Conservation (phyloP, 1,140 invertebrate species). For the Trypoxylus dichotomus region DNA sequence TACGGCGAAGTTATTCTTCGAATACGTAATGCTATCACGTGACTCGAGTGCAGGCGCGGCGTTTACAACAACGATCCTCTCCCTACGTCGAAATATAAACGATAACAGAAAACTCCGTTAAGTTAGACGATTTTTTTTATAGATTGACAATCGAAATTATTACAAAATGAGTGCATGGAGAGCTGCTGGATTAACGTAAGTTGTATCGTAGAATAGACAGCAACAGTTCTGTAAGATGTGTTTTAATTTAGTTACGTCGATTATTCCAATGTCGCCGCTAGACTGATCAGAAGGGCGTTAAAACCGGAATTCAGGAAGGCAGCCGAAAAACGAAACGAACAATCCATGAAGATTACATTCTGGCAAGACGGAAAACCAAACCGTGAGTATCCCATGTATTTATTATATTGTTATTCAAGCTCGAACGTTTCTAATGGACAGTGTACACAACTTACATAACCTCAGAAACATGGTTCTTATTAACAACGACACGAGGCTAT, state of each 20-base stretch:
- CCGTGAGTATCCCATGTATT: constrained; percentile 6
- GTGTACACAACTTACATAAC: constrained; percentile 19
- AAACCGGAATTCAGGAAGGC: constrained; percentile 27
- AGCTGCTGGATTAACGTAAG: constrained; percentile 22
- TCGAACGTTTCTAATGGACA: not conserved
- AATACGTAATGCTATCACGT: constrained; percentile 6
- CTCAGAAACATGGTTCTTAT: constrained; percentile 9
- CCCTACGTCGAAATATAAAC: not conserved
- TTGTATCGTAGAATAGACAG: not conserved
- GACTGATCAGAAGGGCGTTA: constrained; percentile 5
- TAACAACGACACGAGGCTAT: not conserved
- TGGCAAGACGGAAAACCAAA: constrained; percentile 27
- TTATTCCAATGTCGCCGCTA: constrained; percentile 23
- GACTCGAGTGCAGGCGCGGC: not conserved
- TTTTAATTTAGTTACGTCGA: constrained; percentile 25
- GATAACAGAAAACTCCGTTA: not conserved
- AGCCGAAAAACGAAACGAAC: constrained; percentile 21
- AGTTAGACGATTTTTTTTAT: not conserved
- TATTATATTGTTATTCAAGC: constrained; percentile 16
- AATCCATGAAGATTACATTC: not conserved
- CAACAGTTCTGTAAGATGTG: not conserved
- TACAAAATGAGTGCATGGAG: constrained; percentile 27
- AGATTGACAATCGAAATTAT: not conserved
- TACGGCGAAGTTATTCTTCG: not conserved
- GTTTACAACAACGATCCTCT: constrained; percentile 5